Percentiles rank a stretch among this genome's conserved stretches.
Conservation (phyloP, 2,797 vertebrate species). For the Salarias fasciatus region DNA sequence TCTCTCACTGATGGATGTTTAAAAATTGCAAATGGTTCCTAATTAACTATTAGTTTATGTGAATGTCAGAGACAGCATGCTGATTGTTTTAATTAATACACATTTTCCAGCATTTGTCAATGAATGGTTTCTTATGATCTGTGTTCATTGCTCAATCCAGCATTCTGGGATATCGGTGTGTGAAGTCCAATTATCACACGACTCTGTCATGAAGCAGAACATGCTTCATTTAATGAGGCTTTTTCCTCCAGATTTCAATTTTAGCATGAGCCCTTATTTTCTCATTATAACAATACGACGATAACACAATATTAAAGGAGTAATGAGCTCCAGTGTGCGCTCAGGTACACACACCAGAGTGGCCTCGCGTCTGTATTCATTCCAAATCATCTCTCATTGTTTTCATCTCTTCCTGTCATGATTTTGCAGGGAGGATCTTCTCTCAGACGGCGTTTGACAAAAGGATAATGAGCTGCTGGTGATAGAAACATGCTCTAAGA, state of each 20-base stretch:
- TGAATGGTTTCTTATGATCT: background rate
- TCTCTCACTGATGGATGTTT: no score
- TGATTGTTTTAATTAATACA: no score
- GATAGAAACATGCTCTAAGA: constrained; percentile 30
- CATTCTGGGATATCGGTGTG: background rate
- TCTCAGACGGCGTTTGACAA: constrained; percentile 26
- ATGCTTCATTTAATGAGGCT: background rate
- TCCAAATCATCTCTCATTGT: constrained; percentile 39
- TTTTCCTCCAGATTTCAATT: constrained; percentile 7
- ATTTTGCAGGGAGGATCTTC: constrained; percentile 24
- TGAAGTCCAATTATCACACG: background rate
- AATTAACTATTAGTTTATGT: no score
- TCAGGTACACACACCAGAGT: background rate
- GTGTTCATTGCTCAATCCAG: background rate
- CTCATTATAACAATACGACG: constrained; percentile 3
- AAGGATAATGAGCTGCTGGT: constrained; percentile 45
- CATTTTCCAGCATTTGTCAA: background rate
- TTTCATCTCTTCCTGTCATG: constrained; percentile 38
- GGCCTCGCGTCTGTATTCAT: constrained; percentile 10
- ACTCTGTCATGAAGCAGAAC: background rate
- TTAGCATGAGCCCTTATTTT: constrained; percentile 7
- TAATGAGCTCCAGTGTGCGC: constrained; percentile 13
- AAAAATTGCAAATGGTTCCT: no score
- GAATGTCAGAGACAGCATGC: no score
- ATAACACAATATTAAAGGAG: constrained; percentile 3